These are phyloP conservation scores for Coracias cyanogaster DNA, from an alignment of 2,797 vertebrate genomes.

Conservation along the genomic window DNA sequence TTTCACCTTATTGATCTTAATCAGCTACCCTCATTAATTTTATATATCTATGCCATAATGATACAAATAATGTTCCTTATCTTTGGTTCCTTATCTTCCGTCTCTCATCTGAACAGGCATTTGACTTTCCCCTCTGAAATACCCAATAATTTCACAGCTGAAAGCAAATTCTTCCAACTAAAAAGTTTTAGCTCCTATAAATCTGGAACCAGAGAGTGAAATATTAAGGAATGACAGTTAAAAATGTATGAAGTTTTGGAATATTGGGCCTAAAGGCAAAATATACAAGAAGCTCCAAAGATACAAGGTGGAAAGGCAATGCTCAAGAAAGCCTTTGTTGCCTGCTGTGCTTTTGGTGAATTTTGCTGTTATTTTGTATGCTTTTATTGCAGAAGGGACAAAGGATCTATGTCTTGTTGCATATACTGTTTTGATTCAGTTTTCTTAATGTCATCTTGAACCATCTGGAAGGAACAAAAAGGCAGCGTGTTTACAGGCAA, in stretches of 20 bases:
- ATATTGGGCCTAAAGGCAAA: neutral
- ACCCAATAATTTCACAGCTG: neutral
- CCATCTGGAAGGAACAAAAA: neutral
- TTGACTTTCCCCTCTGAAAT: neutral
- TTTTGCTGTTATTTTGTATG: neutral
- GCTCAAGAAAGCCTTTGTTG: neutral
- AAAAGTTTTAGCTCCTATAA: neutral
- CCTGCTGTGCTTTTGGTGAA: neutral
- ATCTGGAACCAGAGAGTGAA: neutral
- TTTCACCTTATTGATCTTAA: neutral
- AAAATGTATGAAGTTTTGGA: neutral
- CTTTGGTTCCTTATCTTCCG: neutral
- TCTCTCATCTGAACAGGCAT: neutral
- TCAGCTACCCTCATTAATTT: neutral
- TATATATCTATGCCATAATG: neutral
- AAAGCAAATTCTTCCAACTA: neutral
- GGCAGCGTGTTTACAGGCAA: neutral
- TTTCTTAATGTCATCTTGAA: neutral
- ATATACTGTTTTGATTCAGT: neutral
- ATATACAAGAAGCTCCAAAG: neutral
- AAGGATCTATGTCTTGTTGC: neutral
- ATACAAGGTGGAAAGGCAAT: neutral
- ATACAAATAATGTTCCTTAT: neutral
- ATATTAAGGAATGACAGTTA: neutral
- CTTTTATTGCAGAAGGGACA: neutral